Conservation (phyloP, 1,140 invertebrate genomes). For the Formica selysi region DNA sequence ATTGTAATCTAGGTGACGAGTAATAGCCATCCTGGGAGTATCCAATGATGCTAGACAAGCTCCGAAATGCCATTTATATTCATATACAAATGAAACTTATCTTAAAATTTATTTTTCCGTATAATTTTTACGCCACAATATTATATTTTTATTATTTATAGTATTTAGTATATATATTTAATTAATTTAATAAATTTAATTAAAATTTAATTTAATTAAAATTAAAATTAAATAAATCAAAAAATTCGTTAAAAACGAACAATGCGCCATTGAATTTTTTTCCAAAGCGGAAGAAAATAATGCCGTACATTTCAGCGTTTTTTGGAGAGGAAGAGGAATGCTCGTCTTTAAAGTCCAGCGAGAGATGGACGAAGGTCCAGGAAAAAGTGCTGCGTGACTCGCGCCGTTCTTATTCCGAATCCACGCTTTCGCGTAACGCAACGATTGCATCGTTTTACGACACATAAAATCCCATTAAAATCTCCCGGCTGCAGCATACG, state of each 20-base stretch:
- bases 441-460: conserved; percentile 32
- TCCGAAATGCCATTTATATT: conserved; percentile 15
- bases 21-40: conserved; percentile 2
- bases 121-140: not conserved
- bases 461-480: conserved; percentile 39
- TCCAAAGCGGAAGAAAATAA: not conserved
- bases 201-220: too few species aligned
- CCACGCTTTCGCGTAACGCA: not conserved
- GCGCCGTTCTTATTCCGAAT: not conserved
- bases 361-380: not conserved
- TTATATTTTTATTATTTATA: not conserved
- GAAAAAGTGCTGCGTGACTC: not conserved
- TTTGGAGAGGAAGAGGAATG: not conserved
- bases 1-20: conserved; percentile 26
- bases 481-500: not conserved
- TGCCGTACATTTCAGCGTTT: not conserved
- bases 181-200: not conserved
- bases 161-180: not conserved
- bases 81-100: not conserved
- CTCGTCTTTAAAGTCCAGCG: not conserved
- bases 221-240: not conserved
- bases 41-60: conserved; percentile 14
- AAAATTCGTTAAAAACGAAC: not conserved
- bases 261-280: not conserved
- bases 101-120: not conserved